These are phyloP conservation scores for Myrmophylax atrothorax DNA, from an alignment of 2,113 vertebrate genomes.

Conservation along the genomic window DNA sequence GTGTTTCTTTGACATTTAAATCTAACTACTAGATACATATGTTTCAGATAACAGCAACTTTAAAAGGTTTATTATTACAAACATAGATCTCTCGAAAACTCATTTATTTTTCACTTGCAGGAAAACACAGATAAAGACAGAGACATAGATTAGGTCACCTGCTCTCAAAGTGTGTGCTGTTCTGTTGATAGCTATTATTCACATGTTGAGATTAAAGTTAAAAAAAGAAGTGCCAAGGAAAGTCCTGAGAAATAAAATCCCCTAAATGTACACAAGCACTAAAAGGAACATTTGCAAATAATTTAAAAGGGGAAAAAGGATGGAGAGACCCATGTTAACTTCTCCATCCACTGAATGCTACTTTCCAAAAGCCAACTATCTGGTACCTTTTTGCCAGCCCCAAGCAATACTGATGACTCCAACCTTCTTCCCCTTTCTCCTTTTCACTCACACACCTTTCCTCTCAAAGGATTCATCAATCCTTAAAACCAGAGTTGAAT, in stretches of 20 bases:
- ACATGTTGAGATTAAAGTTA: not conserved
- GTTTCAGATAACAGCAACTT: not conserved
- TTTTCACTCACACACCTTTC: not conserved
- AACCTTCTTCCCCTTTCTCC: not conserved
- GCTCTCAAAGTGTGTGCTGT: not conserved
- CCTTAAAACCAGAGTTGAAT: not conserved
- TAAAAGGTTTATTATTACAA: not conserved
- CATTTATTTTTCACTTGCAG: not conserved
- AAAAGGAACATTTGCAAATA: not conserved
- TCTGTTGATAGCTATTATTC: not conserved
- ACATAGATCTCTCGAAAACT: not conserved
- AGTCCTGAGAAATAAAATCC: not conserved
- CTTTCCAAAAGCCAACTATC: not conserved
- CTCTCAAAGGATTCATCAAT: not conserved
- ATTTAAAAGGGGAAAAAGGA: not conserved
- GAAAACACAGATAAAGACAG: constrained; percentile 6
- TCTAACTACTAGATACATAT: not conserved
- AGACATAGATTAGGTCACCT: not conserved
- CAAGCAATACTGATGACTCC: not conserved
- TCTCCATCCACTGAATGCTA: not conserved
- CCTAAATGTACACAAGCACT: not conserved
- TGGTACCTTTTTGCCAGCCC: not conserved
- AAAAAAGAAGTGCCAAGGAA: not conserved
- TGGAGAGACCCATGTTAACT: rapidly evolving
- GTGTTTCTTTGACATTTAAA: constrained; percentile 4